These are phyloP conservation scores for Sebastes matsubarae DNA, from an alignment of 2,797 vertebrate species.

Conservation along the genomic window DNA sequence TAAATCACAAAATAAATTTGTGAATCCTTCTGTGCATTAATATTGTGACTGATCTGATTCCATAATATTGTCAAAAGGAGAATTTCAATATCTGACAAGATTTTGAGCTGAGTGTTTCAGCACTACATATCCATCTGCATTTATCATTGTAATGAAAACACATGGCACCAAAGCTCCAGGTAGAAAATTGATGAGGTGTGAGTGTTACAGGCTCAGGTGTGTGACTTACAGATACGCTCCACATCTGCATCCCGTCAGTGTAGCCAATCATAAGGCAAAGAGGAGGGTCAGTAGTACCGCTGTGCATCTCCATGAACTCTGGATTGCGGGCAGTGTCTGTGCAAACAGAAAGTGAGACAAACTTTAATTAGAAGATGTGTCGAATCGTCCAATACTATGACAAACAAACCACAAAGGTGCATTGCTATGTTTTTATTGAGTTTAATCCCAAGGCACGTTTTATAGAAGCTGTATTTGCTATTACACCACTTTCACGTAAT, in stretches of 20 bases:
- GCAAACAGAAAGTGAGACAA: slow-evolving; percentile 13
- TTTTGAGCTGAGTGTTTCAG: not conserved
- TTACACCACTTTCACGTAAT: not conserved
- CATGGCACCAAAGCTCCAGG: not conserved
- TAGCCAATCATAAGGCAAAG: slow-evolving; percentile 95
- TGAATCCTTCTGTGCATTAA: too few species aligned
- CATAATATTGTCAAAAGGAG: not conserved
- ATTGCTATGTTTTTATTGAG: not conserved
- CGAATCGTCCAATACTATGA: not conserved
- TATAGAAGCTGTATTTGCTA: not conserved
- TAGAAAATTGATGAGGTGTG: not conserved
- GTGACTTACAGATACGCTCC: slow-evolving; percentile 94
- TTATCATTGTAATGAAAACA: not conserved
- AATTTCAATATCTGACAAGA: not conserved
- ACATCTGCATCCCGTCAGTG: slow-evolving; percentile 96
- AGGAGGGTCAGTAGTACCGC: slow-evolving; percentile 90
- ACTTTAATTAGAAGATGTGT: not conserved
- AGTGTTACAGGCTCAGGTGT: not conserved
- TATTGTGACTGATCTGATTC: too few species aligned
- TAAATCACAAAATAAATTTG: too few species aligned
- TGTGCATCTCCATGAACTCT: slow-evolving; percentile 93
- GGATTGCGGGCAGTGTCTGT: slow-evolving; percentile 92
- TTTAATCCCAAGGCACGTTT: not conserved
- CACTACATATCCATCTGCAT: not conserved
- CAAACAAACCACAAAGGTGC: not conserved